Base-by-base conservation (phyloP, 2,113 vertebrate genomes). In the Prionailurus viverrinus region DNA sequence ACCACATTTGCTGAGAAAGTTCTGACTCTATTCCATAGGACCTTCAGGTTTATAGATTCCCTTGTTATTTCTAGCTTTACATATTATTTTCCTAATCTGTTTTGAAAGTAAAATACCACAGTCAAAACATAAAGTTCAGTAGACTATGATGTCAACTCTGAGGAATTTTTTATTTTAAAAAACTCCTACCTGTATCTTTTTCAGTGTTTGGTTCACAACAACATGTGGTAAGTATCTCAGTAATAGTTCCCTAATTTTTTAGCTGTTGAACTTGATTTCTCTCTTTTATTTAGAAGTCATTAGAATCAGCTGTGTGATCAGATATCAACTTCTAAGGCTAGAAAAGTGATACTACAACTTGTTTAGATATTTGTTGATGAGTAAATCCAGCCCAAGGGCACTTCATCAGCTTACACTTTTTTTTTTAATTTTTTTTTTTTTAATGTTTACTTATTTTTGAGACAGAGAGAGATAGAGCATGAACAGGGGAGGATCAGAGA, bases 111-210 rank as follows among this genome's bases (percentile, higher is more conserved):
- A 96, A 95, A 71, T 92, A 71, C n/a, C 53, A 51, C 3, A 89
- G 94, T 96, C 78, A 98, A 95, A 96, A 96, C 78, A 89, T 41
- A 51, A 97, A 94, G 14, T 61, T 93, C 86, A 93, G 25, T 68
- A 89, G 86, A 63, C 82, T 65, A 41, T 93, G 78, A 96, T 10
- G 73, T 89, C 93, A 96, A 83, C 31, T 73, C 14, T 89, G 83
- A 97, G 68, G 65, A 95, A 97, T 97, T 98, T 73, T 51, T 97
- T 84, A 95, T 83, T 94, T 83, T 73, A 92, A 97, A 97, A 85
- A n/a, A 95, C 82, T 96, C 21, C 84, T 14, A 68, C 31, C 66
- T 97, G 14, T 55, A 29, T 69, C 1, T 33, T 73, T 82, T 94
- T 82, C 18, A 73, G 4, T 74, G 39, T 96, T 97, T 97, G 96